Conservation (phyloP, 2,888 invertebrate species). For the Eulithis prunata region DNA sequence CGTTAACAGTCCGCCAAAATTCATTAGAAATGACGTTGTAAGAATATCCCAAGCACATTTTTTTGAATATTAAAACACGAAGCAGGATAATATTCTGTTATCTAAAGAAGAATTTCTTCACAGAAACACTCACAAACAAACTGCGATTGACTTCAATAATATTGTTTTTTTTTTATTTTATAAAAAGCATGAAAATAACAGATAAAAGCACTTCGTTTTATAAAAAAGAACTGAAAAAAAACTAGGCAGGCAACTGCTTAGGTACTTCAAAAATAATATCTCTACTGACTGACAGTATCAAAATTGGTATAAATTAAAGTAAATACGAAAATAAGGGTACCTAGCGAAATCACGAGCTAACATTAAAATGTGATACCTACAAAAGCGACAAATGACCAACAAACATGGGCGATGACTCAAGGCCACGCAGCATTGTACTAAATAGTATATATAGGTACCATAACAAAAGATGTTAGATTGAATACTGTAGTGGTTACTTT, state of each 20-base stretch:
- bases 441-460: slow-evolving; percentile 18
- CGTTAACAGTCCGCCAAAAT: not conserved
- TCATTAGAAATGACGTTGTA: slow-evolving; percentile 1
- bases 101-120: too few species aligned
- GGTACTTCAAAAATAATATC: too few species aligned
- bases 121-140: too few species aligned
- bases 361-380: slow-evolving; percentile 15
- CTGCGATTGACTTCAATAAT: too few species aligned
- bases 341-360: not conserved
- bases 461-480: slow-evolving; percentile 24
- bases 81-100: not conserved
- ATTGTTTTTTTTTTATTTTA: too few species aligned
- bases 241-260: too few species aligned
- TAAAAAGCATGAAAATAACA: too few species aligned
- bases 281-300: too few species aligned
- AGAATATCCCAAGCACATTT: not conserved
- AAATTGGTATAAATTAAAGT: too few species aligned
- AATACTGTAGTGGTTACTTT: too few species aligned
- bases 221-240: too few species aligned
- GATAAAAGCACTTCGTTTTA: too few species aligned
- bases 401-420: slow-evolving; percentile 34
- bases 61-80: not conserved
- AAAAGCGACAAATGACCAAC: slow-evolving; percentile 33
- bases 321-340: not conserved
- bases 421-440: slow-evolving; percentile 33